Conservation (phyloP, 2,797 vertebrate genomes). For the Vireo griseus region DNA sequence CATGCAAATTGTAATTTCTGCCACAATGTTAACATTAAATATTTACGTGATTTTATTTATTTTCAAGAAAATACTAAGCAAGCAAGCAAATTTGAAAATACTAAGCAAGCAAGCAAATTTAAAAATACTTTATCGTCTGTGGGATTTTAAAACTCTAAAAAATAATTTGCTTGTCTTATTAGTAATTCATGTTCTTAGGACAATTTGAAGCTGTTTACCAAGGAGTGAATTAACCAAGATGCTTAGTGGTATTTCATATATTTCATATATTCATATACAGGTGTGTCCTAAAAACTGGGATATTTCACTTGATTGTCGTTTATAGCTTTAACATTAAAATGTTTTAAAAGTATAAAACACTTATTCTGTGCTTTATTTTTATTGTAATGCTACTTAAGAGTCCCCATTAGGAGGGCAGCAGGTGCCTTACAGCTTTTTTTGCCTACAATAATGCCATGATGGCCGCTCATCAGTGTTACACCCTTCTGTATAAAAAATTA, state of each 20-base stretch:
- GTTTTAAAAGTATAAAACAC: neutral
- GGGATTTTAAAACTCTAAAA: neutral
- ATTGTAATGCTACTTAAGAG: neutral
- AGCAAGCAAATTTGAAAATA: neutral
- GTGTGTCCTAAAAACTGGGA: neutral
- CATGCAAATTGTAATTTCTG: neutral
- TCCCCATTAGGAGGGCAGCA: neutral
- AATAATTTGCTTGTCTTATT: neutral
- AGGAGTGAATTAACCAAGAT: neutral
- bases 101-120: neutral
- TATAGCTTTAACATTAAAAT: neutral
- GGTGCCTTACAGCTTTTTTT: neutral
- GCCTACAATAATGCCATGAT: neutral
- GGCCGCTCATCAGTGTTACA: neutral
- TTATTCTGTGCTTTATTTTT: neutral
- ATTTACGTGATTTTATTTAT: constrained; percentile 2
- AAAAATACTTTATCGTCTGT: neutral
- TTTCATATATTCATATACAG: neutral
- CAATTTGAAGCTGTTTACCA: neutral
- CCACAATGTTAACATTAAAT: neutral
- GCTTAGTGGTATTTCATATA: too few species aligned
- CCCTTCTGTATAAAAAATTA: neutral
- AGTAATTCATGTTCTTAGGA: neutral
- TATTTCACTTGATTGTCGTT: neutral
- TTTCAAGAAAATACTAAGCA: neutral